Evolutionary conservation across 2,797 vertebrate species (phyloP).

Genomic region (Pyrocephalus nanus): DNA sequence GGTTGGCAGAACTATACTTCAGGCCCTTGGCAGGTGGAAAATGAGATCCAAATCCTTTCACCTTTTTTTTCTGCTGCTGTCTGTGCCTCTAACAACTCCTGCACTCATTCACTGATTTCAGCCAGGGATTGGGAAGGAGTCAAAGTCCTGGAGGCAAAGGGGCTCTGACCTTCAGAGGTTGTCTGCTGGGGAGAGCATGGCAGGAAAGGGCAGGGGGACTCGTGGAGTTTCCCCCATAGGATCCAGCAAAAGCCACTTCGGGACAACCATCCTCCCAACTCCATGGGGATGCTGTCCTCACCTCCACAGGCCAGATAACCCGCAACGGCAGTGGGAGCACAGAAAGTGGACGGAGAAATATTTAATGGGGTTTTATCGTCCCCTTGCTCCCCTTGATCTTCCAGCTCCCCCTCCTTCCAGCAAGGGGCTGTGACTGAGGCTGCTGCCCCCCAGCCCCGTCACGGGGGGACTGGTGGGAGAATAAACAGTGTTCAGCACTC

Average conservation of each 20-base stretch:
- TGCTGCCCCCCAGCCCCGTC: not conserved
- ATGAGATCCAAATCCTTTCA: not conserved
- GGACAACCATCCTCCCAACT: not conserved
- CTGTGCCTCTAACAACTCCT: not conserved
- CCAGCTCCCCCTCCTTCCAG: not conserved
- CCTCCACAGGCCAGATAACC: not conserved
- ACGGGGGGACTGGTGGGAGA: rapidly evolving
- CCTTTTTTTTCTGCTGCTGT: not conserved
- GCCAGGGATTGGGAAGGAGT: not conserved
- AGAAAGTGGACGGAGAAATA: not conserved
- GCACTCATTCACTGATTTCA: rapidly evolving
- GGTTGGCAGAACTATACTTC: rapidly evolving
- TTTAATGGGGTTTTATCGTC: not conserved
- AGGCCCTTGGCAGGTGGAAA: not conserved
- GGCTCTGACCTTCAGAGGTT: not conserved
- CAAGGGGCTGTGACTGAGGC: not conserved
- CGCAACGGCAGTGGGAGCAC: not conserved
- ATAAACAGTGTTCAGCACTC: not conserved
- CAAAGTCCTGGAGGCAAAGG: not conserved
- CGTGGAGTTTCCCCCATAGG: rapidly evolving
- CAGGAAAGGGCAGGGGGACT: not conserved
- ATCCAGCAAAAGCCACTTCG: not conserved
- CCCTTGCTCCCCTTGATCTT: not conserved
- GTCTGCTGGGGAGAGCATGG: not conserved
- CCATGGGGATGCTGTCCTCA: not conserved